phyloP scores from a whole-genome alignment of 1,140 invertebrate species.

The Lysiphlebus fabarum region DNA sequence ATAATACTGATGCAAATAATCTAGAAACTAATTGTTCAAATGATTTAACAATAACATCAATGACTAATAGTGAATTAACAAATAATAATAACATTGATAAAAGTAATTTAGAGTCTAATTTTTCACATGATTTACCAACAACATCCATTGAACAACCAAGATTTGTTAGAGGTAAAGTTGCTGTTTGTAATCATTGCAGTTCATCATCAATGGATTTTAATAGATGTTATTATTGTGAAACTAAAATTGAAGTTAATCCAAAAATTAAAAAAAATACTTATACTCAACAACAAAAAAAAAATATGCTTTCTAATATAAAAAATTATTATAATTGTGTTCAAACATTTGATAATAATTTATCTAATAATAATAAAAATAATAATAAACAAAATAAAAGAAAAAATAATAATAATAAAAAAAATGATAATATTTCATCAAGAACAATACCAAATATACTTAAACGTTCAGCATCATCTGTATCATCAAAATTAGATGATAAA shows the following conservation, averaged over 20 bases:
- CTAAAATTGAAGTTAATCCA: conserved; percentile 55
- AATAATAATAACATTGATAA: no score
- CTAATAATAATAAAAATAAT: no score
- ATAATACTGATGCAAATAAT: no score
- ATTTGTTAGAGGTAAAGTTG: conserved; percentile 65
- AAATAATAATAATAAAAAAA: conserved; percentile 33
- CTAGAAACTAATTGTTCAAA: no score
- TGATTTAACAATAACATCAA: no score
- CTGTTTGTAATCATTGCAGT: conserved; percentile 70
- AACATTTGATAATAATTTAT: no score
- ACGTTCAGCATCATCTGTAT: no score
- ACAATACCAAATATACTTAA: no score
- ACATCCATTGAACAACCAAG: conserved; percentile 53
- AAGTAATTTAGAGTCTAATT: no score
- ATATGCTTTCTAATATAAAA: conserved; percentile 36
- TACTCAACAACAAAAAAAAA: conserved; percentile 32
- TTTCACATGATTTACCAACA: no score
- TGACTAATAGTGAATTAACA: no score
- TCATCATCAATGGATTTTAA: conserved; percentile 70
- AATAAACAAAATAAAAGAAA: conserved; percentile 24
- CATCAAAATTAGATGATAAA: no score
- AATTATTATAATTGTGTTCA: conserved; percentile 31
- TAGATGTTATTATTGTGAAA: conserved; percentile 65
- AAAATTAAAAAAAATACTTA: conserved; percentile 43
- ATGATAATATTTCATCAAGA: not conserved